Conservation (phyloP, 1,140 invertebrate species). For the Antheraea mylitta region DNA sequence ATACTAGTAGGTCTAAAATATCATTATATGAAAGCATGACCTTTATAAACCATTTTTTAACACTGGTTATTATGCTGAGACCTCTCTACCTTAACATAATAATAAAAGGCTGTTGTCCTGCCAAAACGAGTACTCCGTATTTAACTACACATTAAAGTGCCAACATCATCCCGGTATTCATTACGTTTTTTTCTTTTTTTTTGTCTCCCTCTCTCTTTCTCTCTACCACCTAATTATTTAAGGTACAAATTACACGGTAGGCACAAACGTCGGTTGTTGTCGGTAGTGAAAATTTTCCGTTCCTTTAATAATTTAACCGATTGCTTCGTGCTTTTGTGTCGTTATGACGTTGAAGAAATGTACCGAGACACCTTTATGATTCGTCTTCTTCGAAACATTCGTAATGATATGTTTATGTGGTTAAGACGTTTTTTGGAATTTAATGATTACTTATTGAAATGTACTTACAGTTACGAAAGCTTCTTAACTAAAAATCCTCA, state of each 20-base stretch:
- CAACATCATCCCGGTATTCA: slow-evolving; percentile 3
- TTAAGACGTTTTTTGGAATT: neutral
- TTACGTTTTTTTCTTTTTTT: neutral
- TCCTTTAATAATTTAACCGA: slow-evolving; percentile 9
- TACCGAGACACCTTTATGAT: neutral
- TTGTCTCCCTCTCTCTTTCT: neutral
- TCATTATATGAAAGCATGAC: no score
- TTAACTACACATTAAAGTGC: slow-evolving; percentile 8
- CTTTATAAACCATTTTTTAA: no score
- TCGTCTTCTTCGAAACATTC: neutral
- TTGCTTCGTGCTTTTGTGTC: slow-evolving; percentile 13
- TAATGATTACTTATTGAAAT: neutral
- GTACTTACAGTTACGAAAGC: neutral
- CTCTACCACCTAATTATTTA: slow-evolving; percentile 10
- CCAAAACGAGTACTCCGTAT: neutral
- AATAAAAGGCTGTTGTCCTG: neutral
- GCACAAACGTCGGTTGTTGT: slow-evolving; percentile 7
- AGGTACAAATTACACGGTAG: slow-evolving; percentile 13
- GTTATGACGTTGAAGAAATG: slow-evolving; percentile 3
- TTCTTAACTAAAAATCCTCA: neutral
- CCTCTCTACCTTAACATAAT: neutral
- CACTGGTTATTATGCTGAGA: no score
- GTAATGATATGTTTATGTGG: neutral
- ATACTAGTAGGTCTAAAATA: no score
- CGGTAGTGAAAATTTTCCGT: slow-evolving; percentile 10